Conservation (phyloP, 2,113 vertebrate species). For the Hepsetus odoe region DNA sequence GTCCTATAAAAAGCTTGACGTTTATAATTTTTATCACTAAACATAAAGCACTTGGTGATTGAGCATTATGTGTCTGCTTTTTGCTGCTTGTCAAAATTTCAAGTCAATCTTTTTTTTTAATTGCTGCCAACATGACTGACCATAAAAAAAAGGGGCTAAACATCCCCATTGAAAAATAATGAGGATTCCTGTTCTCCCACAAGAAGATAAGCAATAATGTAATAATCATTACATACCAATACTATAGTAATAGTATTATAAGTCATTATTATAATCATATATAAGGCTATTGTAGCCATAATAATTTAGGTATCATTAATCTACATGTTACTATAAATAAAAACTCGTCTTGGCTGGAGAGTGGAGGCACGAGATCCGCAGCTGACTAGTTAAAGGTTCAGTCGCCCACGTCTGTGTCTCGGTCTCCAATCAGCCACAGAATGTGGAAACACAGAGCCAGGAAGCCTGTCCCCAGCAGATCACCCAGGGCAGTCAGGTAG, state of each 20-base stretch:
- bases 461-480: slow-evolving; percentile 95
- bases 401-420: slow-evolving; percentile 89
- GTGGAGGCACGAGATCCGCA: slow-evolving; percentile 11
- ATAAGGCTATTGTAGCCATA: slow-evolving; percentile 52
- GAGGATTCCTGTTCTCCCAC: slow-evolving; percentile 76
- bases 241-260: slow-evolving; percentile 59
- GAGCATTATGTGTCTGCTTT: slow-evolving; percentile 60
- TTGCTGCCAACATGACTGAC: slow-evolving; percentile 44
- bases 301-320: slow-evolving; percentile 43
- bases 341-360: slow-evolving; percentile 39
- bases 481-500: slow-evolving; percentile 95
- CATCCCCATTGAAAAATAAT: slow-evolving; percentile 98
- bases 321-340: slow-evolving; percentile 55
- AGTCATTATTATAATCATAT: slow-evolving; percentile 53
- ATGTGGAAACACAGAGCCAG: slow-evolving; percentile 96
- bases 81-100: slow-evolving; percentile 59
- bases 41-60: slow-evolving; percentile 73
- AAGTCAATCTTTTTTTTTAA: slow-evolving; percentile 59
- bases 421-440: slow-evolving; percentile 96
- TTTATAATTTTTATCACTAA: slow-evolving; percentile 43
- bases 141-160: slow-evolving; percentile 53
- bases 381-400: slow-evolving; percentile 60
- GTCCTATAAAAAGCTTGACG: slow-evolving; percentile 1
- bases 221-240: slow-evolving; percentile 61
- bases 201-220: slow-evolving; percentile 70